Base-by-base conservation (phyloP, 2,888 invertebrate species). In the Rhagophthalmus giganteus region DNA sequence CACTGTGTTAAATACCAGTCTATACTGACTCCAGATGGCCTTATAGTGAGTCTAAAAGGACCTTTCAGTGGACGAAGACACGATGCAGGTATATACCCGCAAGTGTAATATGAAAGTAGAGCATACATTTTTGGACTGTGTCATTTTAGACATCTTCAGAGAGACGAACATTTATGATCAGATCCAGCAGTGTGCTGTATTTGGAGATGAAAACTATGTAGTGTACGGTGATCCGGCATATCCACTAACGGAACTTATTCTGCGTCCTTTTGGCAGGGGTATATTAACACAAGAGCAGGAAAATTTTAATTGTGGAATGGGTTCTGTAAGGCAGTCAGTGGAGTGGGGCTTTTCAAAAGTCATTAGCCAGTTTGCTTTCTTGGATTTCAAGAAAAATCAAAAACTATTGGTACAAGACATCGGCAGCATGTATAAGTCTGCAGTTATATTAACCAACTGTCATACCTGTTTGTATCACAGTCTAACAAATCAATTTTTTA, bases 301-400 rank as follows among this genome's bases (percentile, higher is more conserved):
- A 10, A 13, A 20, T 14, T 33, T 58, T 28, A 58, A 58, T 40
- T n/a, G 3, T 13, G 15, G 25, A 30, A 58, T 58, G 58, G 54
- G 51, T 40, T 6, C 26, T 5, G 37, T 54, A 8, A 35, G 51
- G 20, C 38, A 49, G 12, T 32, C 59, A 28, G 59, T 59, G 8
- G 55, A 59, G 28, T 59, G 57, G 50, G 50, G 57, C 6, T 59
- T 59, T 42, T 37, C 37, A 24, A 56, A 56, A 46, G 38, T 59
- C 11, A 33, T 54, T 20, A 15, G 39, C 31, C 16, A 52, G 37
- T 59, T 59, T 58, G 59, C 54, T 2, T 58, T 54, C 42, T 25
- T 57, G n/a, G 55, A 59, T 52, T 54, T 47, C 10, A 55, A 54
- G 47, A 59, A 59, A 52, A 58, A 59, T 31, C 55, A 55, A 45